A percentile compares a stretch with the other conserved stretches of the same genome.
Conservation (phyloP, 1,140 invertebrate genomes). For the Scaptomyza montana region DNA sequence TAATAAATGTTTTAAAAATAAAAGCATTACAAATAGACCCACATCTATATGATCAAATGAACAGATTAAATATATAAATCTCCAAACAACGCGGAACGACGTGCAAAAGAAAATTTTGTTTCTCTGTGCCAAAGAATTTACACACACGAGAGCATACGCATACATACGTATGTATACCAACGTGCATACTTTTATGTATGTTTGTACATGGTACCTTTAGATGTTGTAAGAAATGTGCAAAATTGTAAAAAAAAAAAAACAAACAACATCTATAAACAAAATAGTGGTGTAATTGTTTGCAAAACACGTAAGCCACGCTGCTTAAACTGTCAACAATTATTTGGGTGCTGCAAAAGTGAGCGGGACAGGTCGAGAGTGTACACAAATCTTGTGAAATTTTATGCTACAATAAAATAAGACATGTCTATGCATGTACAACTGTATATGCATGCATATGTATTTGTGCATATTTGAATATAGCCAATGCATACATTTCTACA, state of each 20-base stretch:
- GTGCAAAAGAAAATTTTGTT: slow-evolving; percentile 58
- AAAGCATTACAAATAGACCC: slow-evolving; percentile 16
- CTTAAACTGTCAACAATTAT: slow-evolving; percentile 40
- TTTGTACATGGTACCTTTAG: slow-evolving; percentile 24
- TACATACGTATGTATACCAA: slow-evolving; percentile 42
- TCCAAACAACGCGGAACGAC: slow-evolving; percentile 23
- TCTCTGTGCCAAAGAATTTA: slow-evolving; percentile 66
- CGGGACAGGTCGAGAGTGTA: slow-evolving; percentile 5
- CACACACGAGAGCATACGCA: slow-evolving; percentile 39
- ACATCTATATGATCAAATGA: slow-evolving; percentile 20
- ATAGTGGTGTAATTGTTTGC: slow-evolving; percentile 42
- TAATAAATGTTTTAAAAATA: slow-evolving; percentile 25
- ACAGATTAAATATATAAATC: slow-evolving; percentile 43
- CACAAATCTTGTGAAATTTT: slow-evolving; percentile 57
- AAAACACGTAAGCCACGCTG: slow-evolving; percentile 27
- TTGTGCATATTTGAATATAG: slow-evolving; percentile 26
- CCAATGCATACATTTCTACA: slow-evolving; percentile 10
- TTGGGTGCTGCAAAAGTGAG: slow-evolving; percentile 31
- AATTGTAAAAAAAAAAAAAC: slow-evolving; percentile 54
- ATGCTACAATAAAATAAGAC: slow-evolving; percentile 46
- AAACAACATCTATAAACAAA: slow-evolving; percentile 42
- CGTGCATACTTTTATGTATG: slow-evolving; percentile 35
- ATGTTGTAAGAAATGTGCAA: slow-evolving; percentile 69
- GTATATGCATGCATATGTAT: slow-evolving; percentile 33
- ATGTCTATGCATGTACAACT: slow-evolving; percentile 44